A percentile compares a stretch with the other conserved stretches of the same genome.
phyloP scores from a whole-genome alignment of 2,113 vertebrate genomes.

The Phainopepla nitens region DNA sequence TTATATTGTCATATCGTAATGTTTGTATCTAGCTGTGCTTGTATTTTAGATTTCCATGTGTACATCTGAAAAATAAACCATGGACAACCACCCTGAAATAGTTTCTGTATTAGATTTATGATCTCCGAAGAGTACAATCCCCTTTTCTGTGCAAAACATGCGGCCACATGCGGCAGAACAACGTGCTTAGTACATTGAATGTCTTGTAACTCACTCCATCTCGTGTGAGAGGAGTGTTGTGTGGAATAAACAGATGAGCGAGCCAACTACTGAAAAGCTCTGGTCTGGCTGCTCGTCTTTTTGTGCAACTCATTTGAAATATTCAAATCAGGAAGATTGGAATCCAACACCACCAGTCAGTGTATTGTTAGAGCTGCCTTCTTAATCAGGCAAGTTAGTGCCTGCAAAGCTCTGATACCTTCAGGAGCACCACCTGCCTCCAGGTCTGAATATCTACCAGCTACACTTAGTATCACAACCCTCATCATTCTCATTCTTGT shows the following conservation, averaged over 20 bases:
- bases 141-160: neutral
- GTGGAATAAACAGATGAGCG: neutral
- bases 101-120: neutral
- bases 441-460: neutral
- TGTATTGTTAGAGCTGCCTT: neutral
- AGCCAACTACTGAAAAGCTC: neutral
- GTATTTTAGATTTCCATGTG: neutral
- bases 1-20: neutral
- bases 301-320: neutral
- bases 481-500: neutral
- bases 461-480: neutral
- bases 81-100: rapidly evolving
- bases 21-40: neutral
- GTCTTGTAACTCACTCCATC: neutral
- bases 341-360: neutral
- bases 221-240: neutral
- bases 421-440: neutral
- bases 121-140: neutral
- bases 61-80: neutral
- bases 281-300: neutral
- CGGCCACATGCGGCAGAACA: neutral
- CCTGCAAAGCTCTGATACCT: neutral
- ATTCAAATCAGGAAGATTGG: neutral
- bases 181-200: neutral
- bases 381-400: neutral